Conservation (phyloP, 2,888 invertebrate species). For the Euphydryas editha region DNA sequence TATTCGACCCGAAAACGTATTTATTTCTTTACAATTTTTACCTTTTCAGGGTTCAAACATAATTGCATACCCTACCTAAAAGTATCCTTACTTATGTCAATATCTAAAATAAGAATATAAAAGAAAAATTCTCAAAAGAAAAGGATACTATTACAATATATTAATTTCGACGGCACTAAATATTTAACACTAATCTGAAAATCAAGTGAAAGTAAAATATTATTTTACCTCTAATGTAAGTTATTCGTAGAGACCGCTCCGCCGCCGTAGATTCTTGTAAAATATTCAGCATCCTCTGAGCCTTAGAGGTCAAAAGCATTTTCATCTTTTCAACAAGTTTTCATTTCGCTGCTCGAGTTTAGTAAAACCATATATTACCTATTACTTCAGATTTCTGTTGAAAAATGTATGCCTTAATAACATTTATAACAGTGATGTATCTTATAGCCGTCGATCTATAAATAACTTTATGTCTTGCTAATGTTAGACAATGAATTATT, state of each 20-base stretch:
- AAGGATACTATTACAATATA: neutral
- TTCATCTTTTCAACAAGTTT: slow-evolving; percentile 49
- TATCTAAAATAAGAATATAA: neutral
- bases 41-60: slow-evolving; percentile 19
- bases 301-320: slow-evolving; percentile 50
- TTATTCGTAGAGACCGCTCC: slow-evolving; percentile 42
- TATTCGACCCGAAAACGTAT: slow-evolving; percentile 24
- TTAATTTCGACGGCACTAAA: slow-evolving; percentile 2
- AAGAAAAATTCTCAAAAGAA: neutral
- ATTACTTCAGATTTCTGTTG: slow-evolving; percentile 31
- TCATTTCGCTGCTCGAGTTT: slow-evolving; percentile 44
- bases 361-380: slow-evolving; percentile 39
- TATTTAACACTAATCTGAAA: slow-evolving; percentile 29
- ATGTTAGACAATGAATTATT: neutral
- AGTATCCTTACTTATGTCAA: neutral
- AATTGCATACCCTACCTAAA: slow-evolving; percentile 26
- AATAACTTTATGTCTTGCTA: neutral
- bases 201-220: slow-evolving; percentile 35
- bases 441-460: neutral
- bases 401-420: slow-evolving; percentile 33
- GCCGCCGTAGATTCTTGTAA: slow-evolving; percentile 47
- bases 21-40: slow-evolving; percentile 28
- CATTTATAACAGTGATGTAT: slow-evolving; percentile 15
- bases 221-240: slow-evolving; percentile 34
- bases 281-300: slow-evolving; percentile 49